These are phyloP conservation scores for Helostoma temminkii DNA, from an alignment of 2,797 vertebrate species.

Conservation along the genomic window DNA sequence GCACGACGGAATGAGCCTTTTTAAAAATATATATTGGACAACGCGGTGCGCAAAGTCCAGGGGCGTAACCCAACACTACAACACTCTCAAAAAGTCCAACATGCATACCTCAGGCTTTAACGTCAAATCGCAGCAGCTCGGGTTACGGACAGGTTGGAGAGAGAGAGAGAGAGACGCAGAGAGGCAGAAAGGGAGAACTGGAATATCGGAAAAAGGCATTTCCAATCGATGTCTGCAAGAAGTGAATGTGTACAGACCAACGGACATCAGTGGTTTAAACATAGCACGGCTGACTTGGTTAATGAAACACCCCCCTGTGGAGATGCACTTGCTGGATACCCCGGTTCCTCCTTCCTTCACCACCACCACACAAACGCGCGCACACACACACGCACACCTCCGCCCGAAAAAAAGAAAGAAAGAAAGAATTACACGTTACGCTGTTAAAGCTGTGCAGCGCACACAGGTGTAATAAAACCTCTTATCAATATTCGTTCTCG, in stretches of 20 bases:
- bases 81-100: constrained; percentile 41
- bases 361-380: constrained; percentile 10
- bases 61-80: not conserved
- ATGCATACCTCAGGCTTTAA: not conserved
- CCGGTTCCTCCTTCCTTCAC: not conserved
- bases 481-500: not conserved
- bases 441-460: constrained; percentile 8
- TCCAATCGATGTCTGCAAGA: constrained; percentile 35
- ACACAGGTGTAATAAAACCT: constrained; percentile 14
- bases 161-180: not conserved
- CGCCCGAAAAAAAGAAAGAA: constrained; percentile 37
- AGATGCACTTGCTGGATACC: constrained; percentile 58
- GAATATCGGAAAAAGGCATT: constrained; percentile 46
- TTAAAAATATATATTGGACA: constrained; percentile 6
- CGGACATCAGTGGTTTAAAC: constrained; percentile 32
- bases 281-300: constrained; percentile 54
- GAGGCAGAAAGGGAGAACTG: not conserved
- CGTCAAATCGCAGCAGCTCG: constrained; percentile 1
- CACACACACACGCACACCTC: constrained; percentile 24
- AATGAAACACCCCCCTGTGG: constrained; percentile 53
- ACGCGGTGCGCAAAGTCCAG: constrained; percentile 49
- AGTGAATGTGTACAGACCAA: constrained; percentile 27
- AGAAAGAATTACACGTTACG: constrained; percentile 49
- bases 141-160: too few relatives aligned
- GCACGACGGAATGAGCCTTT: constrained; percentile 43